Base-by-base conservation (phyloP, 2,113 vertebrate species). In the Toxotes jaculatrix region DNA sequence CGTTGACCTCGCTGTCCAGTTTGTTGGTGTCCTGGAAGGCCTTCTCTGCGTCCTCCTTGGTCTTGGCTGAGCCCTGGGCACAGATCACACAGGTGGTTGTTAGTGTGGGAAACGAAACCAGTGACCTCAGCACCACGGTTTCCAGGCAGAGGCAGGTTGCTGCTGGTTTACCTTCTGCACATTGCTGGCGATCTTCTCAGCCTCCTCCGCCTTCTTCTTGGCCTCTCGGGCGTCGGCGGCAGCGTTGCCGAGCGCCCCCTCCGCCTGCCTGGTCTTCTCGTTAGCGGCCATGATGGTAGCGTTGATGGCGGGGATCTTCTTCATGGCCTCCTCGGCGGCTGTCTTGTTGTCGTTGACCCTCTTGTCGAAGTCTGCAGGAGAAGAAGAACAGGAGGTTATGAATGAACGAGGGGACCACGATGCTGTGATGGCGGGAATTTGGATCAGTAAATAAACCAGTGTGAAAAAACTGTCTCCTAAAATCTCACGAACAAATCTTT, bases 331-430 rank as follows among this genome's bases (percentile, higher is more conserved):
- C 85, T 99, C 97, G 0, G 98, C 98, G 0, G 98, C 98, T 0
- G 98, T 99, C 92, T 99, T 99, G 91, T 99, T 99, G 84, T 99
- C 98, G 0, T 98, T 99, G 64, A 99, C 98, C 0, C 98, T 91
- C 83, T 85, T 95, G 80, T 99, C 98, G 0, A 99, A 99, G 87
- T 99, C 98, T 99, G 84, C 8, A 21, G 31, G 45, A n/a, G 17
- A 27, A 53, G 23, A 49, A 49, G 42, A 51, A 63, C 3, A 12
- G 47, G 11, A 45, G 38, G 14, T 51, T 17, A 16, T 42, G 42
- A 36, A 36, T 36, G 36, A 36, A 36, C 36, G 36, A 27, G 27
- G 27, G 27, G 27, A 27, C 27, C 27, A 27, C 27, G 27, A 1
- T 27, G 27, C 27, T 27, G 27, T 27, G 27, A 27, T 27, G 27